Conservation (phyloP, 1,140 invertebrate species). For the Solen grandis region DNA sequence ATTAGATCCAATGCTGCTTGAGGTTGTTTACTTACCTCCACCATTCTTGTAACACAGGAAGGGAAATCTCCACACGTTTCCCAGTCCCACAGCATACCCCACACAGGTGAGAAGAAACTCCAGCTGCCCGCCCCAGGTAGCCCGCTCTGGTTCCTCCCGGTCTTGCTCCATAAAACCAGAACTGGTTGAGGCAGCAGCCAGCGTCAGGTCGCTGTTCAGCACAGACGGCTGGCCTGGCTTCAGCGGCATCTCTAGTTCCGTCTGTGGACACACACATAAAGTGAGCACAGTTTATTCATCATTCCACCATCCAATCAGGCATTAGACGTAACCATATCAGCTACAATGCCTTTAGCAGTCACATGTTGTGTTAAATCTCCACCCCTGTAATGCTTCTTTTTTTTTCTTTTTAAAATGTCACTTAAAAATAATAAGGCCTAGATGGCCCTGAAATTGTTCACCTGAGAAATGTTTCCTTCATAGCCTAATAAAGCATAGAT, state of each 20-base stretch:
- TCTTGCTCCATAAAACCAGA: background rate
- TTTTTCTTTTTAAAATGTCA: too few relatives aligned
- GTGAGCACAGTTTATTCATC: too few relatives aligned
- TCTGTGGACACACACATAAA: too few relatives aligned
- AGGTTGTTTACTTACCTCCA: slow-evolving; percentile 84
- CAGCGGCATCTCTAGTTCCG: slow-evolving; percentile 36
- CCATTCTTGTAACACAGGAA: slow-evolving; percentile 96
- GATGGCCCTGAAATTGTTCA: too few relatives aligned
- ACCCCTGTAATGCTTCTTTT: too few relatives aligned
- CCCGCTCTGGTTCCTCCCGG: slow-evolving; percentile 27
- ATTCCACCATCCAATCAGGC: too few relatives aligned
- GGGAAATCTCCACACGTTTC: slow-evolving; percentile 90
- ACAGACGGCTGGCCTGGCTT: slow-evolving; percentile 28
- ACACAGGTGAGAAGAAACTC: slow-evolving; percentile 77
- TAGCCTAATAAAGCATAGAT: background rate
- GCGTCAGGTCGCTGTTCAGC: slow-evolving; percentile 35
- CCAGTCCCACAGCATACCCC: slow-evolving; percentile 55
- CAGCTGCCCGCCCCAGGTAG: slow-evolving; percentile 56
- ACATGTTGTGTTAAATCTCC: background rate
- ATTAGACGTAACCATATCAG: background rate
- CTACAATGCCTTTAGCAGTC: background rate
- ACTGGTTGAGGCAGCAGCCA: background rate
- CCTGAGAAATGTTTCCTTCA: too few relatives aligned
- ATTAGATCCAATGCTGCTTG: background rate
- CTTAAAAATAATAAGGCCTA: too few relatives aligned